These are phyloP conservation scores for Tachysurus vachellii DNA, from an alignment of 2,113 vertebrate species.

Conservation along the genomic window DNA sequence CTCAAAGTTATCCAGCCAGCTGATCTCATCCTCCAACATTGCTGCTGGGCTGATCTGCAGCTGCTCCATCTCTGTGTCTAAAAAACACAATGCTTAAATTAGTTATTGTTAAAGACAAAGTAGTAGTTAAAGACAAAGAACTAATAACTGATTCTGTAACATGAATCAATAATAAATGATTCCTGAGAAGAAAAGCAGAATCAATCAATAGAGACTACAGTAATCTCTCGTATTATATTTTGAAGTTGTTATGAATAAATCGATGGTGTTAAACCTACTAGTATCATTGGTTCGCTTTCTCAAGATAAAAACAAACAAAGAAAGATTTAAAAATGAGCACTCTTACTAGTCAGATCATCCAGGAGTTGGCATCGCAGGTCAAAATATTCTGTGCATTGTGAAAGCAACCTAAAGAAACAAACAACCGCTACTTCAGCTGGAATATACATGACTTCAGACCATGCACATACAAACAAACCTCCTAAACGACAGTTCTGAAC, in stretches of 20 bases:
- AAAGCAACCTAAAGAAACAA: constrained; percentile 79
- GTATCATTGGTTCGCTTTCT: not conserved
- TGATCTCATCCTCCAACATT: constrained; percentile 98
- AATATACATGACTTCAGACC: not conserved
- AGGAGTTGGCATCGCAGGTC: constrained; percentile 93
- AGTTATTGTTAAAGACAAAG: not conserved
- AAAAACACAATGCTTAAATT: rapidly evolving
- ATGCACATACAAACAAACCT: not conserved
- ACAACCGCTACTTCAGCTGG: not conserved
- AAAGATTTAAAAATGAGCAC: not conserved
- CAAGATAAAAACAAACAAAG: not conserved
- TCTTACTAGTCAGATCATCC: constrained; percentile 96
- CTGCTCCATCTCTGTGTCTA: constrained; percentile 96
- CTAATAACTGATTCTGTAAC: not conserved
- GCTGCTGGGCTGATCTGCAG: constrained; percentile 88
- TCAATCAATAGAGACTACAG: not conserved
- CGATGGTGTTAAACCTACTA: not conserved
- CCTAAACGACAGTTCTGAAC: too few relatives aligned
- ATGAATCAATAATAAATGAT: not conserved
- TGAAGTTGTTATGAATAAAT: not conserved
- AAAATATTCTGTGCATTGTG: constrained; percentile 98
- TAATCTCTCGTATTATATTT: not conserved
- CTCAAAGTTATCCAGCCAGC: constrained; percentile 98
- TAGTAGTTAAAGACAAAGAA: not conserved
- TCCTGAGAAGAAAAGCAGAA: not conserved